These are phyloP conservation scores for Suricata suricatta DNA, from an alignment of 2,113 vertebrate genomes.

Conservation along the genomic window DNA sequence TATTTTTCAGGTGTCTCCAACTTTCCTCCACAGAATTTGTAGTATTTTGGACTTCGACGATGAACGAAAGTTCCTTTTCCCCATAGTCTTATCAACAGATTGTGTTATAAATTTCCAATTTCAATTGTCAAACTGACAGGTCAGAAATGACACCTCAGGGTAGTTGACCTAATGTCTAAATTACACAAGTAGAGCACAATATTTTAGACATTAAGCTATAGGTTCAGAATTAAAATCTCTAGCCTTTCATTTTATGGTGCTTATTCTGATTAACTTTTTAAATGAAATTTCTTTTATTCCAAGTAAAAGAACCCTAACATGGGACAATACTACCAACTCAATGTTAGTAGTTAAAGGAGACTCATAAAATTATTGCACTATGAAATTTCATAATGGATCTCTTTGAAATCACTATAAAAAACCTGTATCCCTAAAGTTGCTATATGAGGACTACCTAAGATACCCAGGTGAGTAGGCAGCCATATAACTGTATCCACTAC, in stretches of 20 bases:
- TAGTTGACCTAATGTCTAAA: neutral
- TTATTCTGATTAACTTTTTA: neutral
- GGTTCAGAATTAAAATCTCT: neutral
- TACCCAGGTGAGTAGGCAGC: neutral
- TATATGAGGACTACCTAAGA: neutral
- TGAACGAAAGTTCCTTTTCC: neutral
- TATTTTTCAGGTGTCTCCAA: neutral
- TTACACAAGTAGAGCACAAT: accelerated
- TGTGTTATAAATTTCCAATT: neutral
- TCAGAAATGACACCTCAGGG: neutral
- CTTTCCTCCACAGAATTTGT: neutral
- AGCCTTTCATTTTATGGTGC: neutral
- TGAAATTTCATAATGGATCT: neutral
- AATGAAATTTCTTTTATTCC: neutral
- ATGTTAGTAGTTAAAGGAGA: neutral
- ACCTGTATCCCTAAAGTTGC: neutral
- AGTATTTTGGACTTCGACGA: neutral
- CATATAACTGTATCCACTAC: neutral
- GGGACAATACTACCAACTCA: neutral
- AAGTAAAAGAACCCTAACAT: neutral
- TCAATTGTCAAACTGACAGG: neutral
- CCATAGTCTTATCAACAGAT: neutral
- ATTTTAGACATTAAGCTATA: neutral
- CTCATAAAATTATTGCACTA: neutral
- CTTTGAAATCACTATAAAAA: neutral